Evolutionary conservation across 2,888 invertebrate genomes (phyloP).

Genomic region (Rhagophthalmus giganteus): DNA sequence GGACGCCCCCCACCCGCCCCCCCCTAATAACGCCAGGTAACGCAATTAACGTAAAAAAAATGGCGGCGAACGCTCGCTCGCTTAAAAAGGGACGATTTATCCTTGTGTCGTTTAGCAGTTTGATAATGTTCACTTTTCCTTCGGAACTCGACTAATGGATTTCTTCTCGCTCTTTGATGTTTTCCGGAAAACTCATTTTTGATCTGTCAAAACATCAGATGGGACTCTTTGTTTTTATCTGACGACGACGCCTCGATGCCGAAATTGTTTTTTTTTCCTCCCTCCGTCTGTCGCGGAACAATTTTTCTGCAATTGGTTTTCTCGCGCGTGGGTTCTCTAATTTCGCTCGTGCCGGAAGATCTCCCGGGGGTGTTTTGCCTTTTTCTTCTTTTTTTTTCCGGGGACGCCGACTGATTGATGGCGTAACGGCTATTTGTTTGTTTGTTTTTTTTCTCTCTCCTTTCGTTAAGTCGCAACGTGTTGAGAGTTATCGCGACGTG

Average conservation of each 20-base stretch:
- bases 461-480: conserved; percentile 11
- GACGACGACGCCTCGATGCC: conserved; percentile 16
- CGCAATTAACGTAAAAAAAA: no score
- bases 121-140: conserved; percentile 6
- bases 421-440: conserved; percentile 6
- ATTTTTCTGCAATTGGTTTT: conserved; percentile 17
- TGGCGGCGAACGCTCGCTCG: no score
- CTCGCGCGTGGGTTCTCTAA: conserved; percentile 1
- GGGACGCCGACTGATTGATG: conserved; percentile 9
- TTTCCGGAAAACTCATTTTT: conserved; percentile 29
- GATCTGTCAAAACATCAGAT: conserved; percentile 29
- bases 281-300: conserved; percentile 8
- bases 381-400: background rate
- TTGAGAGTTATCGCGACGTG: conserved; percentile 12
- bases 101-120: no score
- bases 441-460: no score
- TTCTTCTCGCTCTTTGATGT: conserved; percentile 24
- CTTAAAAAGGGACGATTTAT: no score
- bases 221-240: conserved; percentile 20
- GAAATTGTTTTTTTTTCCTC: conserved; percentile 15
- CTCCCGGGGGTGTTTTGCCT: background rate
- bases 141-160: conserved; percentile 2
- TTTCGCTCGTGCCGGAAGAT: background rate
- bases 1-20: no score
- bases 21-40: no score